These are phyloP conservation scores for Boleophthalmus pectinirostris DNA, from an alignment of 2,113 vertebrate species.

Conservation along the genomic window DNA sequence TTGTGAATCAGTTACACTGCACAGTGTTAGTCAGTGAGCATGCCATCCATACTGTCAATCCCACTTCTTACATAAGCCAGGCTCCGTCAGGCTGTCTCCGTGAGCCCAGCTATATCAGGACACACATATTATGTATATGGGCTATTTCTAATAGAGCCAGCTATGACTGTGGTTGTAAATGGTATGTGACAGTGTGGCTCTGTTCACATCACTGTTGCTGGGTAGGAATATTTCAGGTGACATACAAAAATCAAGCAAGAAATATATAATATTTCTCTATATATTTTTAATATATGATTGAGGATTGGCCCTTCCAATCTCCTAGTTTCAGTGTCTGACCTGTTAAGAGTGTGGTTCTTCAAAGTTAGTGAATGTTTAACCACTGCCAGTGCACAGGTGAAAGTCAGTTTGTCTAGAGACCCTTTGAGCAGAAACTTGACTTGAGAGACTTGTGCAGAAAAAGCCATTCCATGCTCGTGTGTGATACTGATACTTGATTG, in stretches of 20 bases:
- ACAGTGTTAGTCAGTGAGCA: not conserved
- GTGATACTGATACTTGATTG: constrained; percentile 40
- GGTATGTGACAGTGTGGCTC: constrained; percentile 27
- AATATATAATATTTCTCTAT: too few relatives aligned
- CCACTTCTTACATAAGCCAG: constrained; percentile 24
- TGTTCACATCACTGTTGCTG: constrained; percentile 27
- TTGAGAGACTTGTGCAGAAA: not conserved
- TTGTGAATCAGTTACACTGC: not conserved
- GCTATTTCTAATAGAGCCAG: constrained; percentile 30
- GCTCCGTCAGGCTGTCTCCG: constrained; percentile 18
- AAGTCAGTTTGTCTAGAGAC: not conserved
- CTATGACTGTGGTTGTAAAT: constrained; percentile 14
- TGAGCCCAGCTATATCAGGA: constrained; percentile 41
- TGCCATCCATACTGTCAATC: constrained; percentile 21
- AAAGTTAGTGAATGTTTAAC: not conserved
- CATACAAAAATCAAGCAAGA: not conserved
- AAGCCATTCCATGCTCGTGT: not conserved
- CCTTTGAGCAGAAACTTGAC: too few relatives aligned
- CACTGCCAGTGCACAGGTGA: not conserved
- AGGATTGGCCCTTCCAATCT: too few relatives aligned
- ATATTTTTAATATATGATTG: too few relatives aligned
- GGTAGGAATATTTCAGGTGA: not conserved
- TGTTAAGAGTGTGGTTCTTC: not conserved
- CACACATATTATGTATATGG: constrained; percentile 27
- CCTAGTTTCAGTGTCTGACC: not conserved